Conservation (phyloP, 2,113 vertebrate genomes). For the Strix aluco region DNA sequence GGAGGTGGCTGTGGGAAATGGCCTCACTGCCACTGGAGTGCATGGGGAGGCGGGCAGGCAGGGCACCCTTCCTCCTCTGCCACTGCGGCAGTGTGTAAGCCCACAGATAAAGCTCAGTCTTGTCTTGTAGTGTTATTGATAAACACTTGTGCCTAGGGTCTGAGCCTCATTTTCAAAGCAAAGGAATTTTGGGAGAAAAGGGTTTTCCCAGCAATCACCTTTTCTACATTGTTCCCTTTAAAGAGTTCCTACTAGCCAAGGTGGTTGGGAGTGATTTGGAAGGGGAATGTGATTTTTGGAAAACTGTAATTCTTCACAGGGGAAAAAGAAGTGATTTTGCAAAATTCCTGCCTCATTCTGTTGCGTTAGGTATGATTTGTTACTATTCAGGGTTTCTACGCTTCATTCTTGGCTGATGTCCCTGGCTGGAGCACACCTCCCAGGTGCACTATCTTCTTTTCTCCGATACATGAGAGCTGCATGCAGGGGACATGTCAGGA, state of each 20-base stretch:
- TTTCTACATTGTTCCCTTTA: background rate
- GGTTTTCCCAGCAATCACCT: background rate
- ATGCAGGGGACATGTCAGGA: background rate
- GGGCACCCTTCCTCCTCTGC: background rate
- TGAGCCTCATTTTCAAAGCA: background rate
- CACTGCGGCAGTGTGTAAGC: fast-evolving
- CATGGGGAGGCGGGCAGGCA: too few species aligned
- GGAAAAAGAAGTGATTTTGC: background rate
- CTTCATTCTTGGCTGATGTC: background rate
- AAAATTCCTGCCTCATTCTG: background rate
- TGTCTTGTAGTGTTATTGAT: background rate
- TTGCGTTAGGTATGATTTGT: background rate
- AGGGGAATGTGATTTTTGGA: background rate
- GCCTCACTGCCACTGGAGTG: fast-evolving
- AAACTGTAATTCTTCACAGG: background rate
- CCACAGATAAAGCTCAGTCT: background rate
- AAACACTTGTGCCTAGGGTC: background rate
- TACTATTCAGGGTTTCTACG: background rate
- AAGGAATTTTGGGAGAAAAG: background rate
- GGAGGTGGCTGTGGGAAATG: background rate
- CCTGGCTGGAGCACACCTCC: background rate
- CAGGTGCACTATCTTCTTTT: background rate
- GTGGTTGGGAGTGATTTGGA: background rate
- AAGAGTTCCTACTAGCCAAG: background rate
- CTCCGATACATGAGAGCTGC: background rate